A percentile compares a stretch with the other conserved stretches of the same genome.
Evolutionary conservation across 2,113 vertebrate species (phyloP).

Genomic region (Condylura cristata): DNA sequence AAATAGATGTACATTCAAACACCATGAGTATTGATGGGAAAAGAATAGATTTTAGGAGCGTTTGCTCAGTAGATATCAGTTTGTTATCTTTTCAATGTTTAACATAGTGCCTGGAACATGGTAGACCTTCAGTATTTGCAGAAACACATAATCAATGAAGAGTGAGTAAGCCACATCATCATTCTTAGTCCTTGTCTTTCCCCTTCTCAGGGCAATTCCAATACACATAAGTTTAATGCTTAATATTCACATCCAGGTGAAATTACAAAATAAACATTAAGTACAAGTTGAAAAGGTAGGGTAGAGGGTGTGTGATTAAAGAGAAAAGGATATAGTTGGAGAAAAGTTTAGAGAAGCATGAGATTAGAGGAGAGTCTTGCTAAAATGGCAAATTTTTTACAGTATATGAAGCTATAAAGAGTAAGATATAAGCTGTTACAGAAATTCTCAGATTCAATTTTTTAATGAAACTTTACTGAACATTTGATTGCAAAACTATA

Average conservation of each 20-base stretch:
- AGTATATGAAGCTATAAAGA: neutral
- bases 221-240: neutral
- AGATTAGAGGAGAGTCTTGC: neutral
- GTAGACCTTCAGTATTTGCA: neutral
- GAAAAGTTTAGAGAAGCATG: neutral
- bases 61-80: conserved; percentile 24
- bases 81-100: neutral
- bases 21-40: neutral
- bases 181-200: neutral
- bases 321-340: neutral
- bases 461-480: no score
- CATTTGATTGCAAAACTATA: no score
- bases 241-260: neutral
- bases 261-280: neutral
- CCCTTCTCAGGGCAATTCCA: neutral
- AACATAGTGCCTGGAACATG: neutral
- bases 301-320: neutral
- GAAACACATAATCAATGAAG: neutral
- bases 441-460: neutral
- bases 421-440: neutral
- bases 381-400: neutral
- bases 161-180: neutral
- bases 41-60: neutral
- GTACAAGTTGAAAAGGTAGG: neutral
- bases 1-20: neutral